These are phyloP conservation scores for Adelognathus sp. DNA, from an alignment of 2,888 invertebrate species.

Conservation along the genomic window DNA sequence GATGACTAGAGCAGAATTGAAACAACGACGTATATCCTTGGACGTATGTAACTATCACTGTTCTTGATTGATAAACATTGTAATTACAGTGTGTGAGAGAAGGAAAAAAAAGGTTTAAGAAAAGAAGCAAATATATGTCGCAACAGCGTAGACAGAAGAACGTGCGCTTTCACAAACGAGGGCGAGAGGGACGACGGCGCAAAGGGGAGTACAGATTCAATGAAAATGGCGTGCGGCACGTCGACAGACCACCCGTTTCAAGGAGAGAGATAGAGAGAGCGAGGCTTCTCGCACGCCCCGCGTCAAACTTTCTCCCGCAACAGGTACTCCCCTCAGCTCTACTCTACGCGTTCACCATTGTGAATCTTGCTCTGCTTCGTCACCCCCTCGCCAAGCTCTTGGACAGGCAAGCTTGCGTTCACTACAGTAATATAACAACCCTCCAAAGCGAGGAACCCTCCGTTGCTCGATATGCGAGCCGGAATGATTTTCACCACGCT, in stretches of 20 bases:
- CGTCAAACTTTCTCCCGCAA: conserved; percentile 40
- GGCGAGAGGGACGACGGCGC: not conserved
- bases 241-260: conserved; percentile 3
- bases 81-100: too few species aligned
- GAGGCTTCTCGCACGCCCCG: not conserved
- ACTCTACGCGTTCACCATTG: conserved; percentile 2
- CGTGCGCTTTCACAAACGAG: too few species aligned
- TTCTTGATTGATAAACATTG: too few species aligned
- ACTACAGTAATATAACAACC: conserved; percentile 30
- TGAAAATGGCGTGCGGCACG: conserved; percentile 31
- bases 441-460: not conserved
- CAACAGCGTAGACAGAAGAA: too few species aligned
- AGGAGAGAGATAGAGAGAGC: not conserved
- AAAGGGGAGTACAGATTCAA: conserved; percentile 25
- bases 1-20: too few species aligned
- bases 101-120: too few species aligned
- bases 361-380: not conserved
- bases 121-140: too few species aligned
- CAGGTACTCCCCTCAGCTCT: conserved; percentile 28
- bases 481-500: not conserved
- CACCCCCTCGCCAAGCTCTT: conserved; percentile 15
- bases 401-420: conserved; percentile 28
- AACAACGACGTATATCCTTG: too few species aligned
- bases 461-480: not conserved
- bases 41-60: too few species aligned